These are phyloP conservation scores for Aphelocoma coerulescens DNA, from an alignment of 2,113 vertebrate genomes.

Conservation along the genomic window DNA sequence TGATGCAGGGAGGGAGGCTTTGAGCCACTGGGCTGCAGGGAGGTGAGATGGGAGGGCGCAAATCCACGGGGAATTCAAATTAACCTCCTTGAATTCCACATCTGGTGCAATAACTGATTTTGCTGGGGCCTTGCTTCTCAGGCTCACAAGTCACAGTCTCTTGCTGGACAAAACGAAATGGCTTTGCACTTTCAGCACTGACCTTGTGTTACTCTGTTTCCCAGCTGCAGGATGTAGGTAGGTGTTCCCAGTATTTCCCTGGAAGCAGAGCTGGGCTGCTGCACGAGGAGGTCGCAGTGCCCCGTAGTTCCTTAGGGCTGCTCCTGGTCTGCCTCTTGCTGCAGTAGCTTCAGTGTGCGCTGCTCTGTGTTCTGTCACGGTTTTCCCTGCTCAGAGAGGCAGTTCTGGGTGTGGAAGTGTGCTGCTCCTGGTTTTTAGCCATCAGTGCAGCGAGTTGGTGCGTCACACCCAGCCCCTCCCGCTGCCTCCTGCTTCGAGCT, in stretches of 20 bases:
- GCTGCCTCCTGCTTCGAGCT: background rate
- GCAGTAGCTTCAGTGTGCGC: fast-evolving
- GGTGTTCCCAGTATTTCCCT: background rate
- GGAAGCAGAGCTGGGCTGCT: background rate
- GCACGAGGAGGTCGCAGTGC: fast-evolving
- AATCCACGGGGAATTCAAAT: background rate
- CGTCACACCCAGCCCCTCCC: background rate
- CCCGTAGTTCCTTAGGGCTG: background rate
- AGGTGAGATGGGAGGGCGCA: background rate
- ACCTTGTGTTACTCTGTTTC: background rate
- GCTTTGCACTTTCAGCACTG: background rate
- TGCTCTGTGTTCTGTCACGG: background rate
- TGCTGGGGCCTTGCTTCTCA: background rate
- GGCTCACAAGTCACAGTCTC: fast-evolving
- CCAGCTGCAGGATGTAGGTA: background rate
- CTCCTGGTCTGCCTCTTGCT: fast-evolving
- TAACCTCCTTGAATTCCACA: background rate
- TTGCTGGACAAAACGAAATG: background rate
- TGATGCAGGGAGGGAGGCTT: background rate
- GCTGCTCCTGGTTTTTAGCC: background rate
- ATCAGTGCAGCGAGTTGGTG: background rate
- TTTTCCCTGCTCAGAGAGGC: background rate
- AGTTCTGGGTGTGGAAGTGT: background rate
- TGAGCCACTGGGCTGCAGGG: fast-evolving
- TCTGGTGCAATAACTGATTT: fast-evolving